These are phyloP conservation scores for Panonychus citri DNA, from an alignment of 1,140 invertebrate genomes.

Conservation along the genomic window DNA sequence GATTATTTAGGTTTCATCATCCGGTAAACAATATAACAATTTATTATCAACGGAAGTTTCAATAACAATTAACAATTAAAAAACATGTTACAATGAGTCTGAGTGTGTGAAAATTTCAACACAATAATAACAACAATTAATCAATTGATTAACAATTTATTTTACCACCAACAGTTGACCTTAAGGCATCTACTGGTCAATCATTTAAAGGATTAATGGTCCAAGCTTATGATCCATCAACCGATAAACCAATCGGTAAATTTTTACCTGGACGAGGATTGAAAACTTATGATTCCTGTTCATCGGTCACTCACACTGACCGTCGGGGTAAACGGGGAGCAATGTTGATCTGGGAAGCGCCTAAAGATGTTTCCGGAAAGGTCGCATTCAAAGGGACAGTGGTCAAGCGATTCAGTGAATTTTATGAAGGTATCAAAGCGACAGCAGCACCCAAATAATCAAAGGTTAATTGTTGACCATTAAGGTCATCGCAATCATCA, in stretches of 20 bases:
- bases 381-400: constrained; percentile 10
- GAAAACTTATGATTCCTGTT: constrained; percentile 44
- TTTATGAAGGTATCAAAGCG: constrained; percentile 3
- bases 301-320: constrained; percentile 50
- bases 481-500: no score
- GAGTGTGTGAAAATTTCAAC: no score
- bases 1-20: no score
- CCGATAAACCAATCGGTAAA: constrained; percentile 32
- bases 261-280: constrained; percentile 44
- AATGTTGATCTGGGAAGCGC: constrained; percentile 45
- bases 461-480: no score
- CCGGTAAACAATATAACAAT: no score
- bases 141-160: no score
- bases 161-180: background rate
- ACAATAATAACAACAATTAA: no score
- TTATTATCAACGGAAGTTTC: no score
- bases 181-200: background rate
- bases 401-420: constrained; percentile 11
- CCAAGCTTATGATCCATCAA: constrained; percentile 10
- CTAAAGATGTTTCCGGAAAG: constrained; percentile 14
- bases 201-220: constrained; percentile 13
- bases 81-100: no score
- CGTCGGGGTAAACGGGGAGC: constrained; percentile 35
- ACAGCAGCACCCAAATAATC: no score
- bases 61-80: no score